These are phyloP conservation scores for Chiroxiphia lanceolata DNA, from an alignment of 2,797 vertebrate species.

Conservation along the genomic window DNA sequence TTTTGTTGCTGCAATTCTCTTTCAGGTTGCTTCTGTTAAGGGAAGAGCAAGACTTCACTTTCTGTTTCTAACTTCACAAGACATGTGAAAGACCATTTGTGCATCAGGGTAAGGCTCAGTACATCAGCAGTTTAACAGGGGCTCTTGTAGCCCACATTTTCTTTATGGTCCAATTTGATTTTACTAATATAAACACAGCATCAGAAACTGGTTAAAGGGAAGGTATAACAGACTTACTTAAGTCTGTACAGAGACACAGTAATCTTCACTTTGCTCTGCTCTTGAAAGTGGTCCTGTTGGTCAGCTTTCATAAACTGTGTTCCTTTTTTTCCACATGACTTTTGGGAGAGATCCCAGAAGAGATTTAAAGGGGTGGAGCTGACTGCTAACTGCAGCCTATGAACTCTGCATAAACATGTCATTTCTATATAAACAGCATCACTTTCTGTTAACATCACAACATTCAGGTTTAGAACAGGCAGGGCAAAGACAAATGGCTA, in stretches of 20 bases:
- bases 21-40: neutral
- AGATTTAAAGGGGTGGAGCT: neutral
- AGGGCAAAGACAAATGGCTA: neutral
- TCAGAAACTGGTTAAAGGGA: neutral
- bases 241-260: neutral
- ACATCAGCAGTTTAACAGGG: neutral
- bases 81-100: rapidly evolving
- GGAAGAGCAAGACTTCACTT: neutral
- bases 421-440: neutral
- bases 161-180: neutral
- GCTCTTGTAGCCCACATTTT: neutral
- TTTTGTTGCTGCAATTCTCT: neutral
- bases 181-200: neutral
- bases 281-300: neutral
- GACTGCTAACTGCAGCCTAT: neutral
- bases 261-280: neutral
- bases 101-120: neutral
- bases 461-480: neutral
- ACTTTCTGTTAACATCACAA: neutral
- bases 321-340: neutral
- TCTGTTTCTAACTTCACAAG: neutral
- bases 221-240: neutral
- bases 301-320: neutral
- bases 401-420: neutral
- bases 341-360: neutral